Evolutionary conservation across 2,888 invertebrate species (phyloP), one percentile per base, ranked within the genome.

Genomic region (Bimastos eiseni): DNA sequence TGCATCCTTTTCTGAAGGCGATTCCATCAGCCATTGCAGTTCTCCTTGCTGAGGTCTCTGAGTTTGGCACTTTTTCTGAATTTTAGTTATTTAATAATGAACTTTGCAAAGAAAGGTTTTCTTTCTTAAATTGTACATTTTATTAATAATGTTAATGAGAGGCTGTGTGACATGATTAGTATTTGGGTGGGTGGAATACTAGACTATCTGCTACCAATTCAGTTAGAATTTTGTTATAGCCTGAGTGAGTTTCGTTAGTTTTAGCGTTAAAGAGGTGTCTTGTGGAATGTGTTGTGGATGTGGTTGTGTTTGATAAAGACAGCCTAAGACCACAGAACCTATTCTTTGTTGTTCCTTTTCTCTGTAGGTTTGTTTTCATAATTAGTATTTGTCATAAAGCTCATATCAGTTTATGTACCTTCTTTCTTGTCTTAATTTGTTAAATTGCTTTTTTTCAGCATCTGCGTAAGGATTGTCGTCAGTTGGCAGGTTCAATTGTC

Each of bases 381-480:
- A n/a, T n/a, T n/a, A n/a, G n/a, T n/a, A n/a, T n/a, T 21, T 19
- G 49, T 49, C 15, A 17, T 49, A 49, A 41, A 15, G 19, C 21
- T 11, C 49, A 49, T 3, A 55, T 55, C 30, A 55, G 55, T 30
- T 55, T 24, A 44, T n/a, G n/a, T 70, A 70, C 30, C n/a, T n/a
- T 70, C 70, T 70, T 13, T 70, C 70, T 70, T 17, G n/a, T 6
- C n/a, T 70, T 70, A n/a, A 70, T n/a, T 13, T 70, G 70, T n/a
- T 49, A 24, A 70, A n/a, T 70, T 30, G 24, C 30, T 8, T 70
- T 21, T 3, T 70, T 70, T 70, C n/a, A 70, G 70, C 30, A 37
- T 37, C 37, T 86, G 86, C 86, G 86, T 8, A 86, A 86, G 86
- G 86, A 86, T 86, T 86, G 86, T 86, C 86, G 34, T 24, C 37